Evolutionary conservation across 2,888 invertebrate genomes (phyloP), one percentile per base, ranked within the genome.

Genomic region (Ditula angustiorana): DNA sequence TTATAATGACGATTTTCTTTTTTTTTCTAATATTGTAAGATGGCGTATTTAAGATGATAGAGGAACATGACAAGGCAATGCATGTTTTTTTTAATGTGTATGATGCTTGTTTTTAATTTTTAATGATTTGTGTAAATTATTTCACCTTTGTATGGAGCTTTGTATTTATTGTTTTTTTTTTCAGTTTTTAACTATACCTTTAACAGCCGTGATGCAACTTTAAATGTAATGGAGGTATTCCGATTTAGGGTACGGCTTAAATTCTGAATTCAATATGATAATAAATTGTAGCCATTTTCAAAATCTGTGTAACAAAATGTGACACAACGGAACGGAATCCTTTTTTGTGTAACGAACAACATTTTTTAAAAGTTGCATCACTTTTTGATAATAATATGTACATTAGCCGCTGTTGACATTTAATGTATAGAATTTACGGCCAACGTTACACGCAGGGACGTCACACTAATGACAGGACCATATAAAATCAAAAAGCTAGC

Each of bases 31-130:
- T 82, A 78, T 74, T 79, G 71, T 90, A 91, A 90, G 92, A 92
- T 91, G 91, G 91, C 92, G 90, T 91, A 87, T 82, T 86, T 88
- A 86, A 90, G 90, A 86, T 88, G 88, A 90, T 90, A 87, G 80
- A 86, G 84, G 82, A 87, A 85, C 91, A 90, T 92, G 92, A 91
- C 92, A 91, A 89, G 87, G 85, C 83, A 82, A 79, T 83, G 86
- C 81, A 85, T 87, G 71, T 79, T 81, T 84, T 73, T 79, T 79
- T 77, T 50, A 35, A 44, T 61, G 53, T 55, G 55, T 55, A 56
- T 61, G 60, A 65, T 64, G 64, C 59, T 64, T 64, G 64, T 58
- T 52, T 62, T 59, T 53, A 58, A 77, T 74, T 75, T 78, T 77
- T 68, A 73, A 78, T 77, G 78, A 80, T 81, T 84, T 80, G 78